phyloP scores from a whole-genome alignment of 1,140 invertebrate genomes.

The Ceratosolen solmsi region DNA sequence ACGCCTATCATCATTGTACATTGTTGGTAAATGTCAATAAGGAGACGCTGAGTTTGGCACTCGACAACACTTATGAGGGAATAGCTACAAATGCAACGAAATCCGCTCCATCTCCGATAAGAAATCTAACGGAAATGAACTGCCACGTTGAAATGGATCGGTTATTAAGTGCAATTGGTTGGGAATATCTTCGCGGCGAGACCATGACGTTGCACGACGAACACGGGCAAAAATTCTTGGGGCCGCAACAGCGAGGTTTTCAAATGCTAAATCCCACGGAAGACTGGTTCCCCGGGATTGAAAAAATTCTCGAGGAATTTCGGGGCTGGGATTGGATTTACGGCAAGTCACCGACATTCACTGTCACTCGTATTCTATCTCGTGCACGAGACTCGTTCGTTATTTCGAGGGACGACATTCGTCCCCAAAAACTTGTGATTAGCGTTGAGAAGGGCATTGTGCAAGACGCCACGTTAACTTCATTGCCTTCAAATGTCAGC shows the following conservation, averaged over 20 bases:
- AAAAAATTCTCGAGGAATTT: conserved; percentile 76
- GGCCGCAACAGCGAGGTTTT: conserved; percentile 84
- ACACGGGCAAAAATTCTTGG: conserved; percentile 78
- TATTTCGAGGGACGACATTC: conserved; percentile 56
- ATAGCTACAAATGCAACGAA: conserved; percentile 86
- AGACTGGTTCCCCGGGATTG: conserved; percentile 89
- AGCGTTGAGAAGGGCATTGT: conserved; percentile 65
- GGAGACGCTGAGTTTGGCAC: conserved; percentile 78
- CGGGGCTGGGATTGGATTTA: conserved; percentile 90
- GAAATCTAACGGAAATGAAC: conserved; percentile 84
- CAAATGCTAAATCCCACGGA: conserved; percentile 90
- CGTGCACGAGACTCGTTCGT: too few species aligned
- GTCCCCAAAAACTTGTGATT: conserved; percentile 61
- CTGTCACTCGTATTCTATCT: conserved; percentile 72
- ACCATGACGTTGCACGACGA: conserved; percentile 79
- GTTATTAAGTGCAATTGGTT: conserved; percentile 83
- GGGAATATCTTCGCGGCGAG: conserved; percentile 84
- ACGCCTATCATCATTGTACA: conserved; percentile 96
- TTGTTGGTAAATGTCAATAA: conserved; percentile 89
- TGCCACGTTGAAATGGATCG: conserved; percentile 79
- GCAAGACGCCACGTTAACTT: conserved; percentile 66
- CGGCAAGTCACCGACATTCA: conserved; percentile 90
- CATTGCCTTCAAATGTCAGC: conserved; percentile 60
- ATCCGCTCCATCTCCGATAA: conserved; percentile 85
- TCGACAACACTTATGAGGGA: conserved; percentile 79